Base-by-base conservation (phyloP, 2,113 vertebrate species). In the Oryzias woworae region DNA sequence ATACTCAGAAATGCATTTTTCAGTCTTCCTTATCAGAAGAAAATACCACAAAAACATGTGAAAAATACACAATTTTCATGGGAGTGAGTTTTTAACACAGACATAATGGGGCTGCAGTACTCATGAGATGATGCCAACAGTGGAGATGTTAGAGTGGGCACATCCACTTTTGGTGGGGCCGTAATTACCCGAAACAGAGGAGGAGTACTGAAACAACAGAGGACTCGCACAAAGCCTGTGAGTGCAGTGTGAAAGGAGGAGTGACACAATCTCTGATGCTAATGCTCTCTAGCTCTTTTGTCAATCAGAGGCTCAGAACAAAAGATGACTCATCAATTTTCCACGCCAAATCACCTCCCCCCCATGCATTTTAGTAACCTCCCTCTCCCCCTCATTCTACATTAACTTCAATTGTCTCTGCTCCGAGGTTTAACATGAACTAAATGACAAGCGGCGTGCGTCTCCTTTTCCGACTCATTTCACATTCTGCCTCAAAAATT, bases 381-480 rank as follows among this genome's bases (percentile, higher is more conserved):
- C 75, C 4, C 65, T 71, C 67, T 55, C 69, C 58, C 60, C 62
- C 62, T 81, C 77, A 43, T 61, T 80, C 69, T 75, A 79, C 80
- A 84, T 86, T 72, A 75, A 78, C 78, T 75, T 64, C 77, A 83
- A 85, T 84, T 78, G 81, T 81, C 67, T 80, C 75, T 53, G 72
- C 74, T 75, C 77, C 75, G 79, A 80, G 66, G 66, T 66, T 71
- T 63, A 62, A 77, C 84, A 79, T 41, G 73, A 77, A 70, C 73
- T 54, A 77, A 85, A 77, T 77, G 80, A 84, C 75, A 62, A 77
- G 80, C 73, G 51, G 77, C 75, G 62, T 57, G 57, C 17, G 26
- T 80, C 82, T 85, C 79, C 81, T 80, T 86, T 85, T 81, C 79
- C 80, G 61, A 83, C 84, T 87, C 81, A 85, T 85, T 89, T 86